phyloP scores from a whole-genome alignment of 2,113 vertebrate genomes.

The Pelobates fuscus region DNA sequence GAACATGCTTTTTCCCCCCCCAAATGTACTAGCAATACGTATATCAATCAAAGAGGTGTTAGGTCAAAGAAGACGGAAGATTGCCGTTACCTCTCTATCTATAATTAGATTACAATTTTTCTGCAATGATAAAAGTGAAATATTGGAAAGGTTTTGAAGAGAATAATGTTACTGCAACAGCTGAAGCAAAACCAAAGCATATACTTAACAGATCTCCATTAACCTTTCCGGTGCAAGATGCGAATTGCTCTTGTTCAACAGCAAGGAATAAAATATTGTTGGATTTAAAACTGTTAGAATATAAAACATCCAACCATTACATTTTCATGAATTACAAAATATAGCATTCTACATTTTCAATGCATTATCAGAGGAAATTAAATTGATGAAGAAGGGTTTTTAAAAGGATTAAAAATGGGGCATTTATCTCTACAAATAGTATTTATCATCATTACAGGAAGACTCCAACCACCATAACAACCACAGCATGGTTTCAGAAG shows the following conservation, averaged over 20 bases:
- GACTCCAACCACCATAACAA: too few species aligned
- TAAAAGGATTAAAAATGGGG: too few species aligned
- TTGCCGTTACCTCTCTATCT: conserved; percentile 27
- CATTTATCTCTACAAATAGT: too few species aligned
- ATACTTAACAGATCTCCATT: conserved; percentile 31
- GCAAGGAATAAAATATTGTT: conserved; percentile 4
- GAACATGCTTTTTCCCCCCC: conserved; percentile 10
- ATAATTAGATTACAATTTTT: conserved; percentile 48
- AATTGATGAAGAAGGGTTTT: too few species aligned
- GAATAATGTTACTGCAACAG: conserved; percentile 41
- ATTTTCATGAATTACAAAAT: too few species aligned
- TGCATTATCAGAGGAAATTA: too few species aligned
- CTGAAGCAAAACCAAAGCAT: conserved; percentile 43
- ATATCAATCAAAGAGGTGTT: conserved; percentile 45
- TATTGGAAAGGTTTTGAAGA: conserved; percentile 30
- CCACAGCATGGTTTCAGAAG: too few species aligned
- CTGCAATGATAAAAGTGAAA: conserved; percentile 41
- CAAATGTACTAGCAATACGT: conserved; percentile 39
- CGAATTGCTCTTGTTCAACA: conserved; percentile 8
- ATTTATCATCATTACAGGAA: too few species aligned
- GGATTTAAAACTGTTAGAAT: conserved; percentile 24
- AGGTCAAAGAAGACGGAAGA: conserved; percentile 44
- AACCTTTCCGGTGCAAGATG: conserved; percentile 37
- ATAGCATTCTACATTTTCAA: too few species aligned
- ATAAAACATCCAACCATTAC: neutral